Percentiles rank a stretch among this genome's conserved stretches.
Evolutionary conservation across 2,888 invertebrate species (phyloP).

Genomic region (Biston betularia): DNA sequence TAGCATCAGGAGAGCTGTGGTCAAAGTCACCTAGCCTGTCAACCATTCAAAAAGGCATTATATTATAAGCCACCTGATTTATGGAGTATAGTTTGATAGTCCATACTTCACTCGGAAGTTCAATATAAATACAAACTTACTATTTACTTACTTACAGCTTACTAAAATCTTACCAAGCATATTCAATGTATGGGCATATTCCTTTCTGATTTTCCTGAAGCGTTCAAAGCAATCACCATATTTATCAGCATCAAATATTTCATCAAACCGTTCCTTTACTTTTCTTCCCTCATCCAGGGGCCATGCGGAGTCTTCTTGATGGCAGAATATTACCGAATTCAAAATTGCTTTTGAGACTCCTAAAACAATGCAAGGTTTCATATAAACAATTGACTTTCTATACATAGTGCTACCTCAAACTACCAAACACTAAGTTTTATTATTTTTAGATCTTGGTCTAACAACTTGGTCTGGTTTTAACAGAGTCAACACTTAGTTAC

Average conservation of each 20-base stretch:
- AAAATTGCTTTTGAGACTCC: slow-evolving; percentile 98
- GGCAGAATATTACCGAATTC: slow-evolving; percentile 99
- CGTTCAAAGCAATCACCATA: slow-evolving; percentile 96
- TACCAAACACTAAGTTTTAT: no score
- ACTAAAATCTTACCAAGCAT: slow-evolving; percentile 75
- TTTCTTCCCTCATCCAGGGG: slow-evolving; percentile 97
- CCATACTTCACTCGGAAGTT: no score
- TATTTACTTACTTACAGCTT: background rate
- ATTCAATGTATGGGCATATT: slow-evolving; percentile 82
- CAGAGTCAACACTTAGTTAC: no score
- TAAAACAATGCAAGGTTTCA: slow-evolving; percentile 62
- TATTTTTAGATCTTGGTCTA: no score
- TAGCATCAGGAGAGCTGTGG: no score
- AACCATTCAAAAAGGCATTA: no score
- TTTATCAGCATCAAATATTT: slow-evolving; percentile 97
- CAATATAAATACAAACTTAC: no score
- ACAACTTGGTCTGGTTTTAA: no score
- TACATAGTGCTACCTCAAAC: no score
- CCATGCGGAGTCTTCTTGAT: slow-evolving; percentile 99
- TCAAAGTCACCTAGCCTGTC: no score
- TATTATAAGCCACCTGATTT: no score
- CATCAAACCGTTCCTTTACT: slow-evolving; percentile 98
- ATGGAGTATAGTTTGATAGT: no score
- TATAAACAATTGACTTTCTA: background rate
- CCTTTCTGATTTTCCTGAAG: slow-evolving; percentile 89